Percentiles rank a stretch among this genome's conserved stretches.
Conservation (phyloP, 2,113 vertebrate genomes). For the Nothocercus julius region DNA sequence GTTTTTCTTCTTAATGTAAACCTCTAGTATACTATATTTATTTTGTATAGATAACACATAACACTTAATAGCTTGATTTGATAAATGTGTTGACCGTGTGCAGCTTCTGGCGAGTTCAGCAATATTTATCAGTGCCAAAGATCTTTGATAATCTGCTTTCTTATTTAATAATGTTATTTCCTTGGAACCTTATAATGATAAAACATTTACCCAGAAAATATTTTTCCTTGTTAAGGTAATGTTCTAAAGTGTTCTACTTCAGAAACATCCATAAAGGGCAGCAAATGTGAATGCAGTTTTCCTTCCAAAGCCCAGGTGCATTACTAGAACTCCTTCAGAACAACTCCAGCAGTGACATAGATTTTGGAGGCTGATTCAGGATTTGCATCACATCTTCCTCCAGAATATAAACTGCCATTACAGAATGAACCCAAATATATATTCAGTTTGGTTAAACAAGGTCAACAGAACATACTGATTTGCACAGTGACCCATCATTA, state of each 20-base stretch:
- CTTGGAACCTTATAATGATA: background rate
- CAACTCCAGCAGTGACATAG: background rate
- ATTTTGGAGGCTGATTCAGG: background rate
- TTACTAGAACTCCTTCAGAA: background rate
- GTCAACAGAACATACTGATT: background rate
- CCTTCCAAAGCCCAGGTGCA: background rate
- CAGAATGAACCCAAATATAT: background rate
- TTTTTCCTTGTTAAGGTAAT: no score
- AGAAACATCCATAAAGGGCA: background rate
- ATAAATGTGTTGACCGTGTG: background rate
- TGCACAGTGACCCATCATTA: no score
- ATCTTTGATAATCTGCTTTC: background rate
- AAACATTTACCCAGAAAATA: background rate
- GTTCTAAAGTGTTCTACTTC: background rate
- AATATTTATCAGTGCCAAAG: background rate
- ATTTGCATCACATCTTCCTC: background rate
- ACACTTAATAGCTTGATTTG: background rate
- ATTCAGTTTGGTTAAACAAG: no score
- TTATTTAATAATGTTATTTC: background rate
- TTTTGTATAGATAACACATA: background rate
- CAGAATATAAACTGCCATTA: background rate
- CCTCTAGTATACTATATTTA: background rate
- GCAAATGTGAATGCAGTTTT: background rate
- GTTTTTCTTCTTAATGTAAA: background rate
- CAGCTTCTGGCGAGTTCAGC: background rate